Evolutionary conservation across 1,140 invertebrate genomes (phyloP).

Genomic region (Cydia fagiglandana): DNA sequence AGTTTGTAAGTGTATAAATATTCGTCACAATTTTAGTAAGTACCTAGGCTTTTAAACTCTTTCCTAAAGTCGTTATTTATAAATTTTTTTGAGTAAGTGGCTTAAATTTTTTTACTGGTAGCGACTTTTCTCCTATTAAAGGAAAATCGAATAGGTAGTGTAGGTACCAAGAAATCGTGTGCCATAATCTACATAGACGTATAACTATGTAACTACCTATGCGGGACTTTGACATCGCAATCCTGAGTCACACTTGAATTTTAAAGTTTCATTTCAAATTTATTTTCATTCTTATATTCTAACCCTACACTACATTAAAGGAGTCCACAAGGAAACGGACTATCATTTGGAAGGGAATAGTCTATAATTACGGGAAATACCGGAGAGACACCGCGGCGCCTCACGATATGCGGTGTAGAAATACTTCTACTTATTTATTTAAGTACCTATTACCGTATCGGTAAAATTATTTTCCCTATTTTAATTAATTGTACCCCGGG

Average conservation of each 20-base stretch:
- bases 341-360: slow-evolving; percentile 21
- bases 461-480: not conserved
- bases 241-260: not conserved
- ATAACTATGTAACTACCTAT: too few species aligned
- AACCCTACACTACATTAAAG: slow-evolving; percentile 7
- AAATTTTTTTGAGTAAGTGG: too few species aligned
- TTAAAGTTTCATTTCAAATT: not conserved
- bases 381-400: slow-evolving; percentile 11
- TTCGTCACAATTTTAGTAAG: too few species aligned
- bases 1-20: too few species aligned
- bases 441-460: not conserved
- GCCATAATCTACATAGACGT: too few species aligned
- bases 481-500: too few species aligned
- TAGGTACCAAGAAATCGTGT: too few species aligned
- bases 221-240: not conserved
- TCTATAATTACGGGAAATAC: slow-evolving; percentile 26
- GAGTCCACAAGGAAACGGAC: not conserved
- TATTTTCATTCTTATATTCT: slow-evolving; percentile 4
- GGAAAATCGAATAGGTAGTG: too few species aligned
- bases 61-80: too few species aligned
- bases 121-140: too few species aligned
- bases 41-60: too few species aligned
- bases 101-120: too few species aligned
- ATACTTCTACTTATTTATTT: not conserved
- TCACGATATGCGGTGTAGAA: slow-evolving; percentile 2